These are phyloP conservation scores for Muscidifurax raptorellus DNA, from an alignment of 1,140 invertebrate genomes.

Conservation along the genomic window DNA sequence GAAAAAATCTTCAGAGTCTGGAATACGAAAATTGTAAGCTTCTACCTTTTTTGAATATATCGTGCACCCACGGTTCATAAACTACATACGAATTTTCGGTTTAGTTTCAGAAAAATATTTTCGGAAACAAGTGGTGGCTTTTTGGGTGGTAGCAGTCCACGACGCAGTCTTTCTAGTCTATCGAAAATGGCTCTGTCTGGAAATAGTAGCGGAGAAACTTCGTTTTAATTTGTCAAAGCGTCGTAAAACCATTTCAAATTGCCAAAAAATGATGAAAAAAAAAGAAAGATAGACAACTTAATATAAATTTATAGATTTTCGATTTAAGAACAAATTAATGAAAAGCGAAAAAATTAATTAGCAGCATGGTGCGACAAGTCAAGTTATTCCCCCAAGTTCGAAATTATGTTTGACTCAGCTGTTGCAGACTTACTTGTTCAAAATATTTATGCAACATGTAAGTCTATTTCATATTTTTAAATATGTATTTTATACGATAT, in stretches of 20 bases:
- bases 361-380: not conserved
- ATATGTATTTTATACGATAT: conserved; percentile 52
- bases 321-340: conserved; percentile 5
- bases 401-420: conserved; percentile 42
- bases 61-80: not conserved
- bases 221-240: conserved; percentile 53
- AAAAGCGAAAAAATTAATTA: conserved; percentile 34
- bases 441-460: conserved; percentile 27
- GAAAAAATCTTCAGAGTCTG: conserved; percentile 88
- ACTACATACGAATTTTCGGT: conserved; percentile 42
- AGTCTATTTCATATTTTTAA: conserved; percentile 52
- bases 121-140: conserved; percentile 79
- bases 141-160: conserved; percentile 79
- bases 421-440: conserved; percentile 43
- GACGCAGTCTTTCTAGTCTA: conserved; percentile 82
- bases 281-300: conserved; percentile 40
- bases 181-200: conserved; percentile 83
- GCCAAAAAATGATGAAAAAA: conserved; percentile 41
- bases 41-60: conserved; percentile 13
- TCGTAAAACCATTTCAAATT: conserved; percentile 41
- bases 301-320: conserved; percentile 17
- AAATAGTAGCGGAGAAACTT: conserved; percentile 69
- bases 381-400: not conserved
- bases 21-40: conserved; percentile 96
- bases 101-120: conserved; percentile 83